Base-by-base conservation (phyloP, 2,888 invertebrate genomes). In the Nipponacmea schrenckii region DNA sequence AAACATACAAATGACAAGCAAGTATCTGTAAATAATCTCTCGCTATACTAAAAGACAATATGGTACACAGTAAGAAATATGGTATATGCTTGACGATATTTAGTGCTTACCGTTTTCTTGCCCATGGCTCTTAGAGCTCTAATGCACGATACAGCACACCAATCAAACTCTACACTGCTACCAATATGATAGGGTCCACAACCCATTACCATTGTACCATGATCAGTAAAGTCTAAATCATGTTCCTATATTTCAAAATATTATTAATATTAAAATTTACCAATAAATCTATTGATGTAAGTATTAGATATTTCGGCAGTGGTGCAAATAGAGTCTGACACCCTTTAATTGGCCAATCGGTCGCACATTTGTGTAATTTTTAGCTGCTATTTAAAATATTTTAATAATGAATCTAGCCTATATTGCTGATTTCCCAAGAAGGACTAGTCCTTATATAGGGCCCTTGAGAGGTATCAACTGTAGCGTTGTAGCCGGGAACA, bases 111-210 rank as follows among this genome's bases (percentile, higher is more conserved):
- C 0, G 84, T 80, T 64, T 83, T 84, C 67, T 80, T 68, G 15
- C 83, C 84, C 44, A 83, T 69, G n/a, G 81, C 67, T 65, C 81
- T 62, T 31, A 87, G 79, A 4, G 80, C 77, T 39, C 84, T 71
- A 50, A 85, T 84, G 45, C 81, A 78, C 3, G 84, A 84, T 15
- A 86, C 86, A 48, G 84, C 85, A 74, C 86, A 86, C 84, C 85
- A 87, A 70, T 86, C 86, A 78, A 87, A 86, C 75, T 86, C 86
- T n/a, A 86, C 85, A 62, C 83, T 81, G 71, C 84, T 85, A 56
- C 86, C 86, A 26, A 87, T 86, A 70, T 85, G 85, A 72, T 87
- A 87, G 0, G 87, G 86, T 3, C 87, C 87, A 73, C 84, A 85
- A n/a, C 86, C 87, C 67, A 86, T 71, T 44, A 86, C 84, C 81